Conservation (phyloP, 2,113 vertebrate species). For the Turnix velox region DNA sequence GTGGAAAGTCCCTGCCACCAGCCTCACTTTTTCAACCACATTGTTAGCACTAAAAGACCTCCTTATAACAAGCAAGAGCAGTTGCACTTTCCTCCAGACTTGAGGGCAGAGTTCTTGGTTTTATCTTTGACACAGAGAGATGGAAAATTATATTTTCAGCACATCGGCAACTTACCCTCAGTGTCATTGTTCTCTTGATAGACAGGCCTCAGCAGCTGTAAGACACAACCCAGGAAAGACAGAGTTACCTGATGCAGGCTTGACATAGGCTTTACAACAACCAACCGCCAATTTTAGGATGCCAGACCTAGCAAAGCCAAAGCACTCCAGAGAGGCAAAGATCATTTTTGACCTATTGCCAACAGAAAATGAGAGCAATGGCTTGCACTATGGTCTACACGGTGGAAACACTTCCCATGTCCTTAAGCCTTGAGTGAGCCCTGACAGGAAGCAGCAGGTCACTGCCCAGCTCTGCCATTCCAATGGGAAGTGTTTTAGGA, state of each 20-base stretch:
- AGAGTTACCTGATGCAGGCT: not conserved
- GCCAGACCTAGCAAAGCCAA: not conserved
- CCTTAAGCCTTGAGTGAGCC: not conserved
- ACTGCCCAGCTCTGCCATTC: not conserved
- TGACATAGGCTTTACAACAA: not conserved
- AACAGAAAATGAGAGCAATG: not conserved
- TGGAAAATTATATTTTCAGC: not conserved
- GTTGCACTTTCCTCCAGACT: not conserved
- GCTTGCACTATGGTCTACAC: not conserved
- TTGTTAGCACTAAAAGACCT: not conserved
- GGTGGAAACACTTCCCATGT: not conserved
- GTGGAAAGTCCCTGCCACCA: not conserved
- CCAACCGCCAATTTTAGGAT: not conserved
- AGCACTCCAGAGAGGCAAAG: not conserved
- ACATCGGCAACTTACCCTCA: conserved; percentile 73
- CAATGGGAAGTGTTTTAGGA: not conserved
- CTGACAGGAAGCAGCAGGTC: not conserved
- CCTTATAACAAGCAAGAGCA: not conserved
- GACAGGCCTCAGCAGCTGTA: conserved; percentile 83
- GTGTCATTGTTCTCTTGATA: conserved; percentile 81
- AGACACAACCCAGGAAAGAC: conserved; percentile 21
- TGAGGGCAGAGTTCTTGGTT: not conserved
- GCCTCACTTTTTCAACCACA: not conserved
- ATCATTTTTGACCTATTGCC: not conserved
- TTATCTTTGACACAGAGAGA: not conserved